Conservation (phyloP, 2,113 vertebrate genomes). For the Euleptes europaea region DNA sequence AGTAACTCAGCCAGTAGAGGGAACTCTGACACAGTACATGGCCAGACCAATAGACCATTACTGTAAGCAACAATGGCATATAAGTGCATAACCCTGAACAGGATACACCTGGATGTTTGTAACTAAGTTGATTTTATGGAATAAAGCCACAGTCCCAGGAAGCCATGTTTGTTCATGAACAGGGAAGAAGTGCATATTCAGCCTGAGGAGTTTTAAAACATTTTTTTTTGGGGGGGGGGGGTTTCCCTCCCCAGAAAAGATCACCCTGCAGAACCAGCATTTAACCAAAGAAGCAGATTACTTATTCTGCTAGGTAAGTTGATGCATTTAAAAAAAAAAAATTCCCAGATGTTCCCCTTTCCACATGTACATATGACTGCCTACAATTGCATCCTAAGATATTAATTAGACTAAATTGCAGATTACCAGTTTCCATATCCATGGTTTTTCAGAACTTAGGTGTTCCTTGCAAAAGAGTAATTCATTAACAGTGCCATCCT, state of each 20-base stretch:
- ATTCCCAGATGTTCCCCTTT: background rate
- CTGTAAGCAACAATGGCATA: background rate
- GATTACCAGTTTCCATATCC: background rate
- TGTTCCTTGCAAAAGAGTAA: no score
- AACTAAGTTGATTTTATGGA: background rate
- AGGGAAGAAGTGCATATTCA: background rate
- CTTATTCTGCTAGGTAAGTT: background rate
- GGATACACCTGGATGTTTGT: background rate
- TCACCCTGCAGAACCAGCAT: background rate
- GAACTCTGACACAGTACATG: slow-evolving; percentile 53
- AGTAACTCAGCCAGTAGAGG: slow-evolving; percentile 60
- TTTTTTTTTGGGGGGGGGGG: background rate
- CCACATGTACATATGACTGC: background rate
- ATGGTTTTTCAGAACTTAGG: background rate
- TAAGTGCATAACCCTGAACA: accelerated
- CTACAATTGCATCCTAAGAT: background rate
- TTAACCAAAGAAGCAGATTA: background rate
- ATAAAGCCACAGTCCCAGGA: background rate
- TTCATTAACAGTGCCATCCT: no score
- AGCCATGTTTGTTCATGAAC: background rate
- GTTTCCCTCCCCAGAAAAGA: no score
- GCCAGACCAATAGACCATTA: background rate
- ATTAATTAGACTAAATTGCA: background rate
- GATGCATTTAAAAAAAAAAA: background rate
- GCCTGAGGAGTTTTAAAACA: background rate